A percentile compares a stretch with the other conserved stretches of the same genome.
These are phyloP conservation scores for Perca schrenkii DNA, from an alignment of 2,113 vertebrate species.

Conservation along the genomic window DNA sequence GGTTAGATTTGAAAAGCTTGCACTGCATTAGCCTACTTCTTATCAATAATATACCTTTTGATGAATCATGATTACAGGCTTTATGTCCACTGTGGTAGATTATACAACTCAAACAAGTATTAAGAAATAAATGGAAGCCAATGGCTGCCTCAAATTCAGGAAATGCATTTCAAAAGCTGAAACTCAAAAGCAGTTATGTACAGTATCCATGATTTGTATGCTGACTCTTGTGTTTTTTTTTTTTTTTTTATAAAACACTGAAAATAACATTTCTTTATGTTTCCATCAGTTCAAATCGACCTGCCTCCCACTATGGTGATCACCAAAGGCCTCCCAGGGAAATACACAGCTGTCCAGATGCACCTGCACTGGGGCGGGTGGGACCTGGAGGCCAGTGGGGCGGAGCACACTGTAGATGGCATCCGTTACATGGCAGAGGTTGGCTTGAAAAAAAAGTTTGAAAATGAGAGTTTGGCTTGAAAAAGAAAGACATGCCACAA, in stretches of 20 bases:
- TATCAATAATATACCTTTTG: not conserved
- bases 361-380: conserved; percentile 94
- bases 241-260: not conserved
- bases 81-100: not conserved
- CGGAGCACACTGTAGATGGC: conserved; percentile 93
- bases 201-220: conserved; percentile 3
- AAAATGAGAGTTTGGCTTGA: not conserved
- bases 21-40: not conserved
- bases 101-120: not conserved
- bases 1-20: not conserved
- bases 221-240: not conserved
- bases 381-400: conserved; percentile 88
- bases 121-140: not conserved
- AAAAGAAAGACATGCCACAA: not conserved
- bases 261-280: conserved; percentile 7
- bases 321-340: conserved; percentile 77
- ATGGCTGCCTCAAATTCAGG: too few relatives aligned
- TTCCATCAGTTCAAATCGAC: conserved; percentile 88
- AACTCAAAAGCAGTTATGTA: not conserved
- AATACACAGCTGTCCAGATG: conserved; percentile 89
- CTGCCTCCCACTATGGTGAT: conserved; percentile 88
- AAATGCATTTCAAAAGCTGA: not conserved
- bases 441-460: not conserved
- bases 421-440: conserved; percentile 91
- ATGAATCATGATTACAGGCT: too few relatives aligned